These are phyloP conservation scores for Andrena minutula DNA, from an alignment of 2,888 invertebrate species.

Conservation along the genomic window DNA sequence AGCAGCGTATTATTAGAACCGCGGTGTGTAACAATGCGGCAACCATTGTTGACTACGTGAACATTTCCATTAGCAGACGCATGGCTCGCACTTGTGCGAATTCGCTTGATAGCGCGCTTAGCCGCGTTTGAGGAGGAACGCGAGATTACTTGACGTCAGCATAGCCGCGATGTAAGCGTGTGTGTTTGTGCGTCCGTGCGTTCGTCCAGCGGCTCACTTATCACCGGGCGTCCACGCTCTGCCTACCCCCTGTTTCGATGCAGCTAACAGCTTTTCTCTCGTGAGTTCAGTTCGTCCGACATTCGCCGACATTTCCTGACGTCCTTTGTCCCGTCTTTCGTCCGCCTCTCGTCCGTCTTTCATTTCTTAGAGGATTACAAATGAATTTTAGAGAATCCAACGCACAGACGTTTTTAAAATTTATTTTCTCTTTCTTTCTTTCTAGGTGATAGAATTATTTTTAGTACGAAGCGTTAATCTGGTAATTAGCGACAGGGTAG, in stretches of 20 bases:
- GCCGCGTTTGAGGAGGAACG: slow-evolving; percentile 43
- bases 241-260: slow-evolving; percentile 7
- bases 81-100: slow-evolving; percentile 47
- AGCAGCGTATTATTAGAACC: slow-evolving; percentile 64
- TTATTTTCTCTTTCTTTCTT: slow-evolving; percentile 39
- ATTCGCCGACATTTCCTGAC: neutral
- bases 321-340: neutral
- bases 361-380: neutral
- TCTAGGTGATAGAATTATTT: slow-evolving; percentile 88
- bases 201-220: slow-evolving; percentile 40
- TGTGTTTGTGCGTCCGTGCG: slow-evolving; percentile 15
- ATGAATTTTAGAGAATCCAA: neutral
- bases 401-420: neutral
- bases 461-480: slow-evolving; percentile 88
- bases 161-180: slow-evolving; percentile 64
- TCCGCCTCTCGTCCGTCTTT: neutral
- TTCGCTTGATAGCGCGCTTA: slow-evolving; percentile 37
- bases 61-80: slow-evolving; percentile 31
- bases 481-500: slow-evolving; percentile 86
- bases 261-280: slow-evolving; percentile 8
- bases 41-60: slow-evolving; percentile 59
- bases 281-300: slow-evolving; percentile 31
- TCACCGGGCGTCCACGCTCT: slow-evolving; percentile 23
- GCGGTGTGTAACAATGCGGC: slow-evolving; percentile 57
- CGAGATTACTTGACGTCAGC: slow-evolving; percentile 68